A percentile compares a stretch with the other conserved stretches of the same genome.
These are phyloP conservation scores for Mythimna loreyi DNA, from an alignment of 2,888 invertebrate species.

Conservation along the genomic window DNA sequence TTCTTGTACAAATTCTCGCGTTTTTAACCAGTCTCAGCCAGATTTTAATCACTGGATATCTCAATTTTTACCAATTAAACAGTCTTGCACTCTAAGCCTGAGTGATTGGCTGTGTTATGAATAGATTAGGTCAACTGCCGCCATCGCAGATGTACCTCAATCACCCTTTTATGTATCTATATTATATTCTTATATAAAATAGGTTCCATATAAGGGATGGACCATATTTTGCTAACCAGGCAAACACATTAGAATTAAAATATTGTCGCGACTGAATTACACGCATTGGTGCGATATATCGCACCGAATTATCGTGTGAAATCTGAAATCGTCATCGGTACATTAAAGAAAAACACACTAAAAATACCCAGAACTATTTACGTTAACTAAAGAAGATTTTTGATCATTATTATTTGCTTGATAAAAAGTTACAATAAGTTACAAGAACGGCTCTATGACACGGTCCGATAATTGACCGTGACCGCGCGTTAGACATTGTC, in stretches of 20 bases:
- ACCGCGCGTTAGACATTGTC: slow-evolving; percentile 68
- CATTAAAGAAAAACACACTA: slow-evolving; percentile 24
- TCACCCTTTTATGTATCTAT: not conserved
- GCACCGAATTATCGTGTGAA: slow-evolving; percentile 8
- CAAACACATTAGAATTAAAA: not conserved
- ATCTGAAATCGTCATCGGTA: slow-evolving; percentile 24
- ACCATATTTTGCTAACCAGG: not conserved
- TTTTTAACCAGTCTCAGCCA: too few species aligned
- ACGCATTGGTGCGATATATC: not conserved
- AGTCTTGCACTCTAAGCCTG: not conserved
- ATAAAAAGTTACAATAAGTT: slow-evolving; percentile 66
- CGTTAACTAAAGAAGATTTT: slow-evolving; percentile 46
- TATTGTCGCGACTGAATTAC: not conserved
- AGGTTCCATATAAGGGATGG: not conserved
- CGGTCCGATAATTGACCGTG: slow-evolving; percentile 75
- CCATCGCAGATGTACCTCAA: not conserved
- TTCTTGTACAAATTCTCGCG: too few species aligned
- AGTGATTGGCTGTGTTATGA: not conserved
- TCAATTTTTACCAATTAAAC: not conserved
- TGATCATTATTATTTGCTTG: slow-evolving; percentile 60
- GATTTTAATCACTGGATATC: too few species aligned
- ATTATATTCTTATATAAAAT: not conserved
- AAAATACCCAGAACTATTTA: slow-evolving; percentile 33
- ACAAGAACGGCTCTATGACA: slow-evolving; percentile 68
- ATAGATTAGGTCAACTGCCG: not conserved